These are phyloP conservation scores for Lytechinus pictus DNA, from an alignment of 35 echinoderm and acorn worm species.

Conservation along the genomic window DNA sequence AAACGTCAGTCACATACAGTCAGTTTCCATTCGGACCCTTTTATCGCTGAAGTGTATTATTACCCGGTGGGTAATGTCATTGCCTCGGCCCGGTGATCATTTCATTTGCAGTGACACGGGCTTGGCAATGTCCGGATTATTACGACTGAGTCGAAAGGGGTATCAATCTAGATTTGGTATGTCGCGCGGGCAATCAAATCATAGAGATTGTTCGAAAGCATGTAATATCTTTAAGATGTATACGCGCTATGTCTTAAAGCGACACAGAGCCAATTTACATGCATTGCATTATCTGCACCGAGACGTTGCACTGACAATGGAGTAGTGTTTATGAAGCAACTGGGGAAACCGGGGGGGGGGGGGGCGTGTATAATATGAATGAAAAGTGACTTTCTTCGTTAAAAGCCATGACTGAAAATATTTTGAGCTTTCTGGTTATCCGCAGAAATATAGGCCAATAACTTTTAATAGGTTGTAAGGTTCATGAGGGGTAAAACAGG, in stretches of 20 bases:
- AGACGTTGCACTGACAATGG: not conserved
- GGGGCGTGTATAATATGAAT: not conserved
- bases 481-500: too few relatives aligned
- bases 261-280: conserved; percentile 17
- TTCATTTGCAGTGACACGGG: not conserved
- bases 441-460: not conserved
- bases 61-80: not conserved
- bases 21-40: not conserved
- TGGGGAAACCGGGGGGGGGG: not conserved
- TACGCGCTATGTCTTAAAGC: conserved; percentile 24
- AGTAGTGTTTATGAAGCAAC: not conserved
- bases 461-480: too few relatives aligned
- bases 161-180: not conserved
- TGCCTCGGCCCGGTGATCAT: not conserved
- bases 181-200: conserved; percentile 33
- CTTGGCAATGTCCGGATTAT: not conserved
- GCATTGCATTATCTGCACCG: not conserved
- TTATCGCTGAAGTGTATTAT: not conserved
- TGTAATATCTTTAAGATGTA: conserved; percentile 45
- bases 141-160: not conserved
- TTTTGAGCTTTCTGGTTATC: not conserved
- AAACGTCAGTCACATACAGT: conserved; percentile 34
- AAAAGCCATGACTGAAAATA: not conserved
- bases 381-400: not conserved
- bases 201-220: conserved; percentile 34